Evolutionary conservation across 2,797 vertebrate species (phyloP), one percentile per base, ranked within the genome.

Genomic region (Diplodus puntazzo): DNA sequence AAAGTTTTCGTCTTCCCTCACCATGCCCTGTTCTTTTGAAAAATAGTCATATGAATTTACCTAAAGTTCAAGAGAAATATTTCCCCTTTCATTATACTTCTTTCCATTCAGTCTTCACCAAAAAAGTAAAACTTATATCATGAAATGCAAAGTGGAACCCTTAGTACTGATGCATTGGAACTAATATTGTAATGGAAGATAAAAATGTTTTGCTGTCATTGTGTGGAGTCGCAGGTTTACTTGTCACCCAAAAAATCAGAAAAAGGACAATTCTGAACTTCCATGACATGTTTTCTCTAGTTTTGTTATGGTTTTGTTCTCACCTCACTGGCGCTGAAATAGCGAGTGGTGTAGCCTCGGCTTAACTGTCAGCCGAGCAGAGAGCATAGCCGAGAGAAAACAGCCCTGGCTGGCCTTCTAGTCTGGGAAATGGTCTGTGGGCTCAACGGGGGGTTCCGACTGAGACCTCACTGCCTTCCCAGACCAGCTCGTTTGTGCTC

Each of bases 341-440:
- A 78, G 90, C 54, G 48, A 78, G 87, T 75, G 75, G 85, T 79
- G 83, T 83, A 91, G 86, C 88, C 77, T 86, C 86, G 72, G 89
- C 85, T 87, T 86, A 91, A 91, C 91, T 94, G 93, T 94, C 93
- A 94, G 88, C 83, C 75, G 85, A 88, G 87, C 87, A 88, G 86
- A 89, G 88, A 88, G 89, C 88, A 82, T 65, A 89, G 85, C 75
- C 63, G 88, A 92, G 88, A 91, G 87, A 92, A 92, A 93, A 91
- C 90, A 84, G 89, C 88, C 88, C 89, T 90, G 89, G 91, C 93
- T 94, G 93, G 94, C 92, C 91, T 90, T 90, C 75, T 87, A 92
- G 91, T 92, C 93, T 95, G 94, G 92, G 92, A 95, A 94, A 95
- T 92, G 92, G 90, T 94, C 91, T 92, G 93, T 86, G 87, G 88